These are phyloP conservation scores for Pelobates fuscus DNA, from an alignment of 2,113 vertebrate genomes.

Conservation along the genomic window DNA sequence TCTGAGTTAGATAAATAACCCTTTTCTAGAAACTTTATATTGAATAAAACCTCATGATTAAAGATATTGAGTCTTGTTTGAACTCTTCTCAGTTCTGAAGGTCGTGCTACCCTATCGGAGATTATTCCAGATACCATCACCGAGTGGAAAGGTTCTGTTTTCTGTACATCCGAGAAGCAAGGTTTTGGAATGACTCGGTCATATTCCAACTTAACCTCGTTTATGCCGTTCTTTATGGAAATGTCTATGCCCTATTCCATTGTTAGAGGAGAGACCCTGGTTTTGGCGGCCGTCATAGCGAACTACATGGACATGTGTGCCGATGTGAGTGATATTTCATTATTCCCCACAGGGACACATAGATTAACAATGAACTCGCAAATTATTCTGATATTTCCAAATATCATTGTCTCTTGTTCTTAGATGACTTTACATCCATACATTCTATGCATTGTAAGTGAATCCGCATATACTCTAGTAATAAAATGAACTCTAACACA, in stretches of 20 bases:
- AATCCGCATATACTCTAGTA: too few relatives aligned
- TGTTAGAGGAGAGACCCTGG: slow-evolving; percentile 74
- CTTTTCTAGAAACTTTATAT: too few relatives aligned
- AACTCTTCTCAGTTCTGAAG: background rate
- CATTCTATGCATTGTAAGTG: too few relatives aligned
- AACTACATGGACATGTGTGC: slow-evolving; percentile 57
- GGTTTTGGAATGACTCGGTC: slow-evolving; percentile 76
- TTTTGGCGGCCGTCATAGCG: slow-evolving; percentile 75
- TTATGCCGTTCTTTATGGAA: slow-evolving; percentile 83
- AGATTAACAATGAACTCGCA: too few relatives aligned
- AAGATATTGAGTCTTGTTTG: too few relatives aligned
- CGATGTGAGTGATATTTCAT: slow-evolving; percentile 57
- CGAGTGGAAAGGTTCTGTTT: slow-evolving; percentile 76
- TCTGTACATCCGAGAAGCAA: slow-evolving; percentile 70
- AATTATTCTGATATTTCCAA: background rate
- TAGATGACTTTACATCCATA: too few relatives aligned
- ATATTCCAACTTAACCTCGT: slow-evolving; percentile 62
- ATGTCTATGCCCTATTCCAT: slow-evolving; percentile 78
- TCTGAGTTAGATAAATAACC: too few relatives aligned
- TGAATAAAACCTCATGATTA: too few relatives aligned
- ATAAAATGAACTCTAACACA: too few relatives aligned
- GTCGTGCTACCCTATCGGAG: background rate
- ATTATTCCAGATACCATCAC: slow-evolving; percentile 81
- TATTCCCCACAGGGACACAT: too few relatives aligned
- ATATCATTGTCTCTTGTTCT: background rate